phyloP scores from a whole-genome alignment of 2,113 vertebrate species.

The Vimba vimba region DNA sequence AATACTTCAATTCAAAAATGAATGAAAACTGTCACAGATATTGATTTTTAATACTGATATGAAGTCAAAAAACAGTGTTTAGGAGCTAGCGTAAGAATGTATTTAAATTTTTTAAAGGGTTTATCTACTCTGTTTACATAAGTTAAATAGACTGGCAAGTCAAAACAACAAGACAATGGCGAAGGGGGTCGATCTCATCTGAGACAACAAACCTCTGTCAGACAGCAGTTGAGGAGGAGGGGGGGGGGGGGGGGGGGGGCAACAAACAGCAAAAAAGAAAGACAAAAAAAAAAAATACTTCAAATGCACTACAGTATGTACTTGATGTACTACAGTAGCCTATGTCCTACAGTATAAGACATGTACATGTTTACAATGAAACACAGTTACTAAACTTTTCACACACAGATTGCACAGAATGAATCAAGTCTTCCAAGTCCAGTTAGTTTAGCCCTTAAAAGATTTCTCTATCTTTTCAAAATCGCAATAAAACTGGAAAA shows the following conservation, averaged over 20 bases:
- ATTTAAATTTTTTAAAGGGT: background rate
- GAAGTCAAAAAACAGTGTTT: background rate
- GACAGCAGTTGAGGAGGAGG: background rate
- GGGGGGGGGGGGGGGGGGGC: background rate
- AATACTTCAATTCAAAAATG: background rate
- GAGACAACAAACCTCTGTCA: constrained; percentile 27
- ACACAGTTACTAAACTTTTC: background rate
- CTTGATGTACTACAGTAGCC: no score
- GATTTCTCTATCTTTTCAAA: background rate
- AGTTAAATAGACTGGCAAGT: background rate
- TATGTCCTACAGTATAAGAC: no score
- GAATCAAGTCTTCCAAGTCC: background rate
- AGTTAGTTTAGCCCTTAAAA: background rate
- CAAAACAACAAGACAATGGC: constrained; percentile 30
- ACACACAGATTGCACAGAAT: background rate
- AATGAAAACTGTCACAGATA: constrained; percentile 3
- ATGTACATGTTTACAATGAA: background rate
- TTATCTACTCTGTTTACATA: constrained; percentile 25
- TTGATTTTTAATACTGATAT: background rate
- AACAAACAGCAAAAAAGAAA: background rate
- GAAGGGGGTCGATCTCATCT: background rate
- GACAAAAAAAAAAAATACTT: background rate
- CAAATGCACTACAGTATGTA: background rate
- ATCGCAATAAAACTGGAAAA: background rate
- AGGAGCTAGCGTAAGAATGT: background rate